Conservation (phyloP, 2,797 vertebrate genomes). For the Sebastes goodei region DNA sequence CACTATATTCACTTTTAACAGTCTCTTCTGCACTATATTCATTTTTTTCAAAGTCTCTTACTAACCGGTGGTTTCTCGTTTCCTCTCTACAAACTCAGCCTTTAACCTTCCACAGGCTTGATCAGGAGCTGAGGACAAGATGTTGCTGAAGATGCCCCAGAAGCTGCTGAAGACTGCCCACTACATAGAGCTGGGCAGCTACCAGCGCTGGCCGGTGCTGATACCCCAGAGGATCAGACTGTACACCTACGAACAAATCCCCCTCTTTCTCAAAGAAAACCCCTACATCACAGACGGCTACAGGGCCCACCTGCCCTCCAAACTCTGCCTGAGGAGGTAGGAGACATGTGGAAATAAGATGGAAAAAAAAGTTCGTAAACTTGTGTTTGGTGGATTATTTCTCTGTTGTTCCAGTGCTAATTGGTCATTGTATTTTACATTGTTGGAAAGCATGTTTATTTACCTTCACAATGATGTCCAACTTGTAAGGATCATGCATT, state of each 20-base stretch:
- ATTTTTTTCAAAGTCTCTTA: no score
- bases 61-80: not conserved
- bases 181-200: slow-evolving; percentile 94
- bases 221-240: slow-evolving; percentile 93
- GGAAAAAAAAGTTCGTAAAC: no score
- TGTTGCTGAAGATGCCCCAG: slow-evolving; percentile 86
- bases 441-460: no score
- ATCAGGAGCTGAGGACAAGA: slow-evolving; percentile 34
- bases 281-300: slow-evolving; percentile 99
- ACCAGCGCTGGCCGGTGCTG: slow-evolving; percentile 95
- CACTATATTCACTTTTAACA: no score
- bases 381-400: no score
- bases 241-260: slow-evolving; percentile 97
- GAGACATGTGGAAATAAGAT: no score
- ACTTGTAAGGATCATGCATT: no score
- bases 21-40: no score
- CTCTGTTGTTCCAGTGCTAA: no score
- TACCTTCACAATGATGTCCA: no score
- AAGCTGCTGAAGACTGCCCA: slow-evolving; percentile 91
- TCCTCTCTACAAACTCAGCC: slow-evolving; percentile 19
- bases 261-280: slow-evolving; percentile 94
- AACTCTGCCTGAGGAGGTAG: slow-evolving; percentile 94
- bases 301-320: slow-evolving; percentile 94
- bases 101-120: not conserved
- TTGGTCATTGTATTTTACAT: no score